Evolutionary conservation across 2,797 vertebrate species (phyloP).

Genomic region (Mastacembelus armatus): DNA sequence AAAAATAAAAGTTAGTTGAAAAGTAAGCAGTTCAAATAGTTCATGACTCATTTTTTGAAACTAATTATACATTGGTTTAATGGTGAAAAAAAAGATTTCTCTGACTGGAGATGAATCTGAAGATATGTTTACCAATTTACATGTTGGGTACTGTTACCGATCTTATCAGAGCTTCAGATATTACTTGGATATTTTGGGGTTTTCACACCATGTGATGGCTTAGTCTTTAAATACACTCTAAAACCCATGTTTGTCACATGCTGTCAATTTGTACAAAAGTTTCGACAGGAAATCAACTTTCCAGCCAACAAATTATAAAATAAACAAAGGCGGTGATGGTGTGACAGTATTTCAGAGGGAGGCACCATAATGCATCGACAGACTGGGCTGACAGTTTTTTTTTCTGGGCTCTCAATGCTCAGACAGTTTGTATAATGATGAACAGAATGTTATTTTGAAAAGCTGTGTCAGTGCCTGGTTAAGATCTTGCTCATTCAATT

Average conservation of each 20-base stretch:
- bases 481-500: constrained; percentile 35
- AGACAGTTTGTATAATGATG: constrained; percentile 30
- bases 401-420: constrained; percentile 11
- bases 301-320: constrained; percentile 22
- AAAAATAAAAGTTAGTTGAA: too few relatives aligned
- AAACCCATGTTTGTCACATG: constrained; percentile 20
- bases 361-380: constrained; percentile 57
- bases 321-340: constrained; percentile 29
- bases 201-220: neutral
- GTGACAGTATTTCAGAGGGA: constrained; percentile 54
- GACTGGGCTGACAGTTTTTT: constrained; percentile 37
- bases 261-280: constrained; percentile 30
- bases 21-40: too few relatives aligned
- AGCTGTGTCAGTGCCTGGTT: constrained; percentile 26
- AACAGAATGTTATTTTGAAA: constrained; percentile 36
- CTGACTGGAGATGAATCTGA: neutral
- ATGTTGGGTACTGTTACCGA: neutral
- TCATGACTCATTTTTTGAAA: neutral
- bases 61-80: neutral
- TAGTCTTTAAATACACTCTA: constrained; percentile 2
- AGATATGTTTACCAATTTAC: neutral
- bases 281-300: constrained; percentile 38
- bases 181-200: neutral
- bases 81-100: constrained; percentile 1
- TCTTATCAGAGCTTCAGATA: constrained; percentile 6